Conservation (phyloP, 1,140 invertebrate species). For the Nephotettix cincticeps region DNA sequence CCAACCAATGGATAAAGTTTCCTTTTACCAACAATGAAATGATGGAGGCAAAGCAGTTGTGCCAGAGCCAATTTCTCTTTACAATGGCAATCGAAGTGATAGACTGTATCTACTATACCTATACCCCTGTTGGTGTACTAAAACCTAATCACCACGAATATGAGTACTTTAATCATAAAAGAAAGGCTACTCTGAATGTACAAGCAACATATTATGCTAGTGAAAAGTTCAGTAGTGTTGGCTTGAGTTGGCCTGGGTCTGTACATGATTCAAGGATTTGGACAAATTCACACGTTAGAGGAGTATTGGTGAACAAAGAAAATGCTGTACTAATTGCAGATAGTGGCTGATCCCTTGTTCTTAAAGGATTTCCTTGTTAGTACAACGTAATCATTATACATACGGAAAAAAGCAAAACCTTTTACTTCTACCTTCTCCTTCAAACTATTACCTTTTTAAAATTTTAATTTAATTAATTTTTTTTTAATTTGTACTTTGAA, state of each 20-base stretch:
- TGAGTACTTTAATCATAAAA: conserved; percentile 17
- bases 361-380: too few species aligned
- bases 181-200: conserved; percentile 31
- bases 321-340: background rate
- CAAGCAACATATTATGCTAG: conserved; percentile 12
- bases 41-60: too few species aligned
- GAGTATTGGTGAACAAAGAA: background rate
- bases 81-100: background rate
- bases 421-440: too few species aligned
- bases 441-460: too few species aligned
- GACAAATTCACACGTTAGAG: background rate
- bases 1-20: too few species aligned
- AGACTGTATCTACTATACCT: background rate
- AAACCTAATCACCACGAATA: background rate
- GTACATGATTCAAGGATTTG: conserved; percentile 11
- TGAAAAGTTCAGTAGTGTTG: conserved; percentile 17
- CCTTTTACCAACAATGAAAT: too few species aligned
- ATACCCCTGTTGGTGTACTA: background rate
- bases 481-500: too few species aligned
- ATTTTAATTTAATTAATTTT: too few species aligned
- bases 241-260: background rate
- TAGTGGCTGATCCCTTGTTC: too few species aligned
- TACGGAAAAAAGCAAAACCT: too few species aligned
- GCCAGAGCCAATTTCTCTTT: too few species aligned
- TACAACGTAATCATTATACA: too few species aligned